Evolutionary conservation across 2,797 vertebrate species (phyloP), one percentile per base, ranked within the genome.

Genomic region (Mergus octosetaceus): DNA sequence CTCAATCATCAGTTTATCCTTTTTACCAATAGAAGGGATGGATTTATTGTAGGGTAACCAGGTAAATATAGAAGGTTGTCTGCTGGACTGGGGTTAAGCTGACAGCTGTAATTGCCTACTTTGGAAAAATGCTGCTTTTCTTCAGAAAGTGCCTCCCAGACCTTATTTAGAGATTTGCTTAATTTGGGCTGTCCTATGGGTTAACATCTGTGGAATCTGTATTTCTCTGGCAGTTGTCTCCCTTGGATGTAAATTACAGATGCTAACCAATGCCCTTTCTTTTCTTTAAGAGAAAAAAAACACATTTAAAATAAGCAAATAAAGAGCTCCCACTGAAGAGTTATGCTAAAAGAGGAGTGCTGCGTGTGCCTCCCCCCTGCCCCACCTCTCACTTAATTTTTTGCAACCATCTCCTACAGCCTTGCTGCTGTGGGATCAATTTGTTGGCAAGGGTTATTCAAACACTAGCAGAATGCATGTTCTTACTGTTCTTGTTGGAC

Each of bases 371-470:
- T 61, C 80, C 21, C 53, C 85, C 36, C 85, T 73, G 68, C 36
- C 53, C 65, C 57, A 60, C 80, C 60, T 66, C 64, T 92, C 36
- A 38, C n/a, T 95, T 94, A 84, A 61, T 72, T 95, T 75, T 87
- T 93, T 95, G 77, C 95, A 91, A 74, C 51, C 72, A 81, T 86
- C 95, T 93, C 82, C 58, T 90, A n/a, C 75, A 94, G 93, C 64
- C 78, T 41, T 64, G 85, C 85, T 96, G 94, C 89, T 95, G 27
- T 96, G 95, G 92, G 95, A 97, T 98, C 97, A 97, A 96, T 98
- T 97, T 97, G 87, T 98, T 97, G 95, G 97, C 97, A 97, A 95
- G 92, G 96, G 93, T 97, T 98, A 96, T 96, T 97, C 96, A 97
- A 97, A 97, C 96, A 97, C 82, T 89, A 97, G 95, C 95, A 98